Conservation (phyloP, 2,888 invertebrate species). For the Elmis aenea region DNA sequence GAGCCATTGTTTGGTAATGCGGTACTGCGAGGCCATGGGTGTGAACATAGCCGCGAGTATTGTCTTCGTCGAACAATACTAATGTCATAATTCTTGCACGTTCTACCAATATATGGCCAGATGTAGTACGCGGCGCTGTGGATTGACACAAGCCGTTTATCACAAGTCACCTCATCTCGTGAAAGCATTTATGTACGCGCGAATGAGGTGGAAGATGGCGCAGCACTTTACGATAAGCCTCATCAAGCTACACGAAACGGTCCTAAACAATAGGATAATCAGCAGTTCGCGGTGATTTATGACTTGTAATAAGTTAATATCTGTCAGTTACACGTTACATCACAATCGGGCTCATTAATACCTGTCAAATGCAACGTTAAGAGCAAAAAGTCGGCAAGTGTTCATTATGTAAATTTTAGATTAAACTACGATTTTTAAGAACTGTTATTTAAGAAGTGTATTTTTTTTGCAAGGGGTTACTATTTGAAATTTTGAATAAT, state of each 20-base stretch:
- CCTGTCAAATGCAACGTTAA: slow-evolving; percentile 33
- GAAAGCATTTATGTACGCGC: slow-evolving; percentile 14
- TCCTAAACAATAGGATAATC: slow-evolving; percentile 38
- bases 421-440: too few relatives aligned
- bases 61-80: slow-evolving; percentile 40
- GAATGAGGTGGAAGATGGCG: slow-evolving; percentile 16
- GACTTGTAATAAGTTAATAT: slow-evolving; percentile 41
- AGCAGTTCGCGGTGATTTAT: slow-evolving; percentile 39
- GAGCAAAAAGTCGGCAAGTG: too few relatives aligned
- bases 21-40: slow-evolving; percentile 36
- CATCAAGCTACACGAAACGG: slow-evolving; percentile 12
- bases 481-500: too few relatives aligned
- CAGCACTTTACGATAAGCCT: slow-evolving; percentile 17
- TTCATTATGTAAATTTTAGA: too few relatives aligned
- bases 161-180: slow-evolving; percentile 24
- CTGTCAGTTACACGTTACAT: slow-evolving; percentile 40
- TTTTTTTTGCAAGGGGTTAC: too few relatives aligned
- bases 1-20: slow-evolving; percentile 40
- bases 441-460: too few relatives aligned
- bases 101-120: slow-evolving; percentile 35
- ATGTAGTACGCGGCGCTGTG: slow-evolving; percentile 32
- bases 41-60: slow-evolving; percentile 39
- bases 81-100: slow-evolving; percentile 41
- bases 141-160: slow-evolving; percentile 34
- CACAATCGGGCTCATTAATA: slow-evolving; percentile 40